These are phyloP conservation scores for Cenopis cana DNA, from an alignment of 2,888 invertebrate species.

Conservation along the genomic window DNA sequence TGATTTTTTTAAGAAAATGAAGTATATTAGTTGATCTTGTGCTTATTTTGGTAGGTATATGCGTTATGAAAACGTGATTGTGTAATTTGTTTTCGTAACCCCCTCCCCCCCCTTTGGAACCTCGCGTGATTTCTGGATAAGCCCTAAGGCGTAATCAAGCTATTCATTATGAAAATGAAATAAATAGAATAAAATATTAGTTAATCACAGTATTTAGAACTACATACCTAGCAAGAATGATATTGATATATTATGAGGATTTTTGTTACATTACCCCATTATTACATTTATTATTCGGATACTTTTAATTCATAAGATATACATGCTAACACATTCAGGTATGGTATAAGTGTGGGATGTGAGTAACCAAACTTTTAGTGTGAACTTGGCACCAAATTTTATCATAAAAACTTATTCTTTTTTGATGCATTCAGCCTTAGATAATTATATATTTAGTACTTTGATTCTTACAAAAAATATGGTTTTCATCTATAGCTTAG, in stretches of 20 bases:
- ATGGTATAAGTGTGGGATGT: not conserved
- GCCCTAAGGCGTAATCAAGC: not conserved
- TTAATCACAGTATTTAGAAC: slow-evolving; percentile 35
- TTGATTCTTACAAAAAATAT: no score
- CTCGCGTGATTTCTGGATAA: no score
- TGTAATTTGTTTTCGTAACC: no score
- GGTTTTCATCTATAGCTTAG: not conserved
- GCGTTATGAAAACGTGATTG: no score
- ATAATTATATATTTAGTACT: not conserved
- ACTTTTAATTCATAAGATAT: not conserved
- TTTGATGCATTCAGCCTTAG: no score
- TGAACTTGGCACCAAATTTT: not conserved
- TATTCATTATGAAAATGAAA: not conserved
- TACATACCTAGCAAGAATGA: slow-evolving; percentile 11
- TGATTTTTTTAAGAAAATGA: no score
- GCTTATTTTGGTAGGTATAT: no score
- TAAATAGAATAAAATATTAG: slow-evolving; percentile 6
- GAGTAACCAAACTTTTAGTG: not conserved
- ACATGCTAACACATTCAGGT: not conserved
- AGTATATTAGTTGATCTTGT: no score
- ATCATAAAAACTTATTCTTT: slow-evolving; percentile 8
- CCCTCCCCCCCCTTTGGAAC: no score
- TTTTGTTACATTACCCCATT: not conserved
- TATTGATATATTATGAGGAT: slow-evolving; percentile 1
- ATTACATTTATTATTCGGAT: not conserved